phyloP scores from a whole-genome alignment of 2,797 vertebrate species.

The Schizothorax lantsangensis region DNA sequence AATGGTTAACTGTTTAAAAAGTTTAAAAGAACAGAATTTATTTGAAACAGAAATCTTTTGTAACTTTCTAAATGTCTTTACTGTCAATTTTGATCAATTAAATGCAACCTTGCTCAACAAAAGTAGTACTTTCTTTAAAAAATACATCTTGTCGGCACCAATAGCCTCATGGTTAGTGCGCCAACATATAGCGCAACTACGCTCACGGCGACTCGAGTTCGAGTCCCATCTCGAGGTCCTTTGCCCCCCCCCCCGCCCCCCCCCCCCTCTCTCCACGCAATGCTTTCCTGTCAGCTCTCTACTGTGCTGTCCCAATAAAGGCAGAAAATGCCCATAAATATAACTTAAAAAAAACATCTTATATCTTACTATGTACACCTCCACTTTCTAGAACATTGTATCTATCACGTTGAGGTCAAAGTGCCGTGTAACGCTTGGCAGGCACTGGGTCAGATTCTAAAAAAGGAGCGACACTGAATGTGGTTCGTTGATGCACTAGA shows the following conservation, averaged over 20 bases:
- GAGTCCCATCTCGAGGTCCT: too few species aligned
- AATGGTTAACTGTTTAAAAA: not conserved
- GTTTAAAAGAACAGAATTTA: not conserved
- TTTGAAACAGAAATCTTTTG: not conserved
- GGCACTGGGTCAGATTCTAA: constrained; percentile 25
- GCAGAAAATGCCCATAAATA: too few species aligned
- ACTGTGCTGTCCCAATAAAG: too few species aligned
- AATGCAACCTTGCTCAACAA: not conserved
- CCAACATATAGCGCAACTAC: too few species aligned
- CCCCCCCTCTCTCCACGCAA: too few species aligned
- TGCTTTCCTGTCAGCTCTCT: too few species aligned
- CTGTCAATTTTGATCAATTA: not conserved
- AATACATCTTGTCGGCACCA: too few species aligned
- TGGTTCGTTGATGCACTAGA: not conserved
- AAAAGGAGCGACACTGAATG: not conserved
- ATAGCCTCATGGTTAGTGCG: too few species aligned
- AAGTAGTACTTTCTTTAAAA: not conserved
- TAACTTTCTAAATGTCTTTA: not conserved
- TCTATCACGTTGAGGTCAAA: not conserved
- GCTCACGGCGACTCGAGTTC: too few species aligned
- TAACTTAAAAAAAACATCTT: too few species aligned
- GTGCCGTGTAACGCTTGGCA: not conserved
- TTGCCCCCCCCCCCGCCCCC: too few species aligned
- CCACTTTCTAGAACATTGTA: not conserved
- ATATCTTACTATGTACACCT: not conserved